Evolutionary conservation across 1,140 invertebrate species (phyloP).

Genomic region (Drosophila varians): DNA sequence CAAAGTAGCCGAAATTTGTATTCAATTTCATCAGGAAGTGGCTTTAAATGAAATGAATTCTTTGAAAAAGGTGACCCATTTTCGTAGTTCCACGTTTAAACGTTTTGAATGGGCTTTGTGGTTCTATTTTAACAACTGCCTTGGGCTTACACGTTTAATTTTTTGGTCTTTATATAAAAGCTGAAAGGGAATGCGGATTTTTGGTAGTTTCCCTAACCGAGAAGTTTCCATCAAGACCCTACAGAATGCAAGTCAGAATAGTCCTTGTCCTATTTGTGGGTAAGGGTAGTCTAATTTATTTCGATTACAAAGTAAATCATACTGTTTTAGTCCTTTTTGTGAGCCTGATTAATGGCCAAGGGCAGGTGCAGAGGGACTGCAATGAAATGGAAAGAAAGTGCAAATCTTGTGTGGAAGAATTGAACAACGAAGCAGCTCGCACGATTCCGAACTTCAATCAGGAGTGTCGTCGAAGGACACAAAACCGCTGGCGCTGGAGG

Average conservation of each 20-base stretch:
- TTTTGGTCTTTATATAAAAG: not conserved
- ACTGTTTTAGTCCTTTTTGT: slow-evolving; percentile 3
- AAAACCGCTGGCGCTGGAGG: slow-evolving; percentile 11
- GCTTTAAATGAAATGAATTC: not conserved
- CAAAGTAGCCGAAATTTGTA: not conserved
- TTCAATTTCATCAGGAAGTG: slow-evolving; percentile 10
- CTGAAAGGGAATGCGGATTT: not conserved
- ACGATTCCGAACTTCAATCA: not conserved
- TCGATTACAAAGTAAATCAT: not conserved
- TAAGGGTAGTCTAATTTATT: not conserved
- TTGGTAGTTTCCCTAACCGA: not conserved
- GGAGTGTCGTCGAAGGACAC: slow-evolving; percentile 2
- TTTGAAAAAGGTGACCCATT: slow-evolving; percentile 22
- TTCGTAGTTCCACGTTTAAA: not conserved
- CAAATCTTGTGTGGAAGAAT: not conserved
- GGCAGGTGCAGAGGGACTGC: slow-evolving; percentile 5
- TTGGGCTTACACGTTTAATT: not conserved
- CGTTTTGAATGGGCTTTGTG: slow-evolving; percentile 10
- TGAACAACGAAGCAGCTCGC: not conserved
- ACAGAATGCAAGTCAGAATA: not conserved
- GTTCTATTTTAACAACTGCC: not conserved
- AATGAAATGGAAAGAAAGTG: not conserved
- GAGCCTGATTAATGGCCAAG: slow-evolving; percentile 4
- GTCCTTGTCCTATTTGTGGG: not conserved
- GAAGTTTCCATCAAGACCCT: not conserved